Base-by-base conservation (phyloP, 2,888 invertebrate genomes). In the Ophion costatus region DNA sequence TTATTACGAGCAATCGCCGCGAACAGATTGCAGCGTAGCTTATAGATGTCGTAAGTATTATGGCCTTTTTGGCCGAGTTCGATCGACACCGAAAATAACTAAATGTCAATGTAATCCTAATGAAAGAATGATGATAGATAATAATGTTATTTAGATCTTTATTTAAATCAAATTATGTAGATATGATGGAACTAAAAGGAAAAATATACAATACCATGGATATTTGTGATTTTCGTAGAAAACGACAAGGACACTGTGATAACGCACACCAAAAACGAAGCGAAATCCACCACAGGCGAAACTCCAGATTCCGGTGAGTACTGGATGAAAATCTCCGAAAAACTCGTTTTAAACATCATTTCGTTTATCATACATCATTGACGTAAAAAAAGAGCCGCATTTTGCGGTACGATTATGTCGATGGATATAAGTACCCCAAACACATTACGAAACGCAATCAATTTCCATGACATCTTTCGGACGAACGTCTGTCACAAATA, bases 31-130 rank as follows among this genome's bases (percentile, higher is more conserved):
- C 79, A 89, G 29, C 51, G n/a, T 79, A 1, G 24, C 20, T 22
- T 86, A 63, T 29, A 88, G 91, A 90, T 92, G 92, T 42, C 91
- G 92, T 92, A 83, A 89, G 92, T 92, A 78, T 66, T 1, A 17
- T 14, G 57, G 17, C 22, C 3, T 17, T 33, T 57, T 42, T 0
- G 1, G 29, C 17, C 6, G 42, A 45, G 17, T 20, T 14, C 7
- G 17, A 45, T 45, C 45, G 14, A 45, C 3, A 45, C 45, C 45
- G 4, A 67, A n/a, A 5, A 57, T 20, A 17, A 42, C 24, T 10
- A 24, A 38, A 38, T 38, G 9, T 38, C 6, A 38, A 38, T 38
- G 38, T 38, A 38, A 38, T 38, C 38, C 38, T 38, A 38, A 38
- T 38, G 38, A 9, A 38, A 9, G 38, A 38, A 38, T 38, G 38